These are phyloP conservation scores for Vicugna pacos DNA, from an alignment of 2,113 vertebrate species.

Conservation along the genomic window DNA sequence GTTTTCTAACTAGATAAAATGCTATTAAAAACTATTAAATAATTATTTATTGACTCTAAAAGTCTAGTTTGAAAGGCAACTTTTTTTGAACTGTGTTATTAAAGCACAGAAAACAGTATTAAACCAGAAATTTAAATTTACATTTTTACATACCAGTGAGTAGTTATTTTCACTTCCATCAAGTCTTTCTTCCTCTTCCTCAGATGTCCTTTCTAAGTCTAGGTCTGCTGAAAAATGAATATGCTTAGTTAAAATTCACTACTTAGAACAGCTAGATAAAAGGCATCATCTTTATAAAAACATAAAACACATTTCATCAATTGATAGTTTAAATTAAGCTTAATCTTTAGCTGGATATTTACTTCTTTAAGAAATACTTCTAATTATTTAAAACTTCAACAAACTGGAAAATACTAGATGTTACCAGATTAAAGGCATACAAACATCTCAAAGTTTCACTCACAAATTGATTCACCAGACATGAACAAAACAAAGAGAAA, in stretches of 20 bases:
- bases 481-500: background rate
- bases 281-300: background rate
- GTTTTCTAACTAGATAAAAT: background rate
- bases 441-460: background rate
- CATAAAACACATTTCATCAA: background rate
- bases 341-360: slow-evolving; percentile 21
- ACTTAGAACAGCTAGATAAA: background rate
- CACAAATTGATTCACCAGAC: background rate
- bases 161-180: slow-evolving; percentile 31
- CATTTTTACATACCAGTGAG: slow-evolving; percentile 68
- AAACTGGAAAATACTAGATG: background rate
- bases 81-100: background rate
- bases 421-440: background rate
- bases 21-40: slow-evolving; percentile 27
- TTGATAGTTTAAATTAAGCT: background rate
- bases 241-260: slow-evolving; percentile 44
- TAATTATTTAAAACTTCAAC: slow-evolving; percentile 19
- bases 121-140: background rate
- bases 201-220: slow-evolving; percentile 44
- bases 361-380: background rate
- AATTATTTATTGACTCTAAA: background rate
- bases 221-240: slow-evolving; percentile 64
- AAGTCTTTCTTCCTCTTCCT: slow-evolving; percentile 66
- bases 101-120: background rate
- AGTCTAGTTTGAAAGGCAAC: background rate